Conservation (phyloP, 2,113 vertebrate genomes). For the Zosterops japonicus region DNA sequence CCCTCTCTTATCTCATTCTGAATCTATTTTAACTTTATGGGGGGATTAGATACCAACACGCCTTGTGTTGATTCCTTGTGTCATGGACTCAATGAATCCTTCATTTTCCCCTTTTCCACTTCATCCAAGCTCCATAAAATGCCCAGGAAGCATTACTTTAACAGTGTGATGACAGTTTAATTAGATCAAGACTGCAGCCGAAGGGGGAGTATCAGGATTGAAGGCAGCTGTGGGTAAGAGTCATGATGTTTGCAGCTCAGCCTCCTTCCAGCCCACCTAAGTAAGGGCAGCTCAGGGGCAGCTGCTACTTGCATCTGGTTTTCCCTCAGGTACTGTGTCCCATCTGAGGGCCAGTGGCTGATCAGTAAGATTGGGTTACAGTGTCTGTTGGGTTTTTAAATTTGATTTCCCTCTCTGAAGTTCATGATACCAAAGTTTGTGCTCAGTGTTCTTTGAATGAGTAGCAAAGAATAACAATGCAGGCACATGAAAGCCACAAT, state of each 20-base stretch:
- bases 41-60: constrained; percentile 33
- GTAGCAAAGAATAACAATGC: background rate
- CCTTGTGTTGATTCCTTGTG: constrained; percentile 19
- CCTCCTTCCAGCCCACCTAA: background rate
- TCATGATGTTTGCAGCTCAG: background rate
- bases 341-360: background rate
- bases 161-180: constrained; percentile 59
- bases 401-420: background rate
- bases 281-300: background rate
- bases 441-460: background rate
- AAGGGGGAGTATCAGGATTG: background rate
- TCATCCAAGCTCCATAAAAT: constrained; percentile 51
- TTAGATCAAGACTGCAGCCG: constrained; percentile 56
- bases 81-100: constrained; percentile 33
- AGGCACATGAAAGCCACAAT: background rate
- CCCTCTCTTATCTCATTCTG: background rate
- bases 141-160: constrained; percentile 44
- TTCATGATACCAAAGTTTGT: background rate
- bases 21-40: constrained; percentile 25
- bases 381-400: background rate
- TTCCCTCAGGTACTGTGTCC: background rate
- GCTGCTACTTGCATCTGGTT: background rate
- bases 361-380: background rate
- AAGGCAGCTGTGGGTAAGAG: constrained; percentile 26
- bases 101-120: constrained; percentile 32